Percentiles rank a stretch among this genome's conserved stretches.
phyloP scores from a whole-genome alignment of 2,113 vertebrate species.

The Procavia capensis region DNA sequence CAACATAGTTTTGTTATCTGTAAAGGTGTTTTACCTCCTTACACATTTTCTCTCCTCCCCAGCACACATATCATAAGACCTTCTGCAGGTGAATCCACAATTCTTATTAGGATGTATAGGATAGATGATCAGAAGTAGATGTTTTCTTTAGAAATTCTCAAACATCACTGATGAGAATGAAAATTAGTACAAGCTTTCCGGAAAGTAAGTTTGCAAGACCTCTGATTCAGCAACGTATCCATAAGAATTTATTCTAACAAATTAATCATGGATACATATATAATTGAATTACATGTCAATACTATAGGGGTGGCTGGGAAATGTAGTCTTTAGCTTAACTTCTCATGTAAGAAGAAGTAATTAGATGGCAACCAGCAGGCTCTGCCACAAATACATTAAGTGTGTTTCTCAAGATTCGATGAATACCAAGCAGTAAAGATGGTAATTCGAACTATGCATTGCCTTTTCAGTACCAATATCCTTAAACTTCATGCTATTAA shows the following conservation, averaged over 20 bases:
- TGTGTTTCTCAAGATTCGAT: background rate
- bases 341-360: background rate
- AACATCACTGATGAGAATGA: background rate
- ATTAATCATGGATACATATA: background rate
- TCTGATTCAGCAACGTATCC: background rate
- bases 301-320: background rate
- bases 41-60: background rate
- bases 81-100: background rate
- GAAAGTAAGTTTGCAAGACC: slow-evolving; percentile 20
- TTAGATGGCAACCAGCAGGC: background rate
- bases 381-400: background rate
- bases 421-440: background rate
- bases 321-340: background rate
- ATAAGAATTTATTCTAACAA: slow-evolving; percentile 24
- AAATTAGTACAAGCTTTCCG: background rate
- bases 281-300: background rate
- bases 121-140: background rate
- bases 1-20: background rate
- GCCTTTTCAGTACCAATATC: background rate
- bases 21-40: background rate
- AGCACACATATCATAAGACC: background rate
- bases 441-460: background rate
- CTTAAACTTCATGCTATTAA: background rate
- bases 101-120: background rate
- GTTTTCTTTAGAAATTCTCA: background rate